phyloP scores from a whole-genome alignment of 2,888 invertebrate genomes.

The Rapana venosa region DNA sequence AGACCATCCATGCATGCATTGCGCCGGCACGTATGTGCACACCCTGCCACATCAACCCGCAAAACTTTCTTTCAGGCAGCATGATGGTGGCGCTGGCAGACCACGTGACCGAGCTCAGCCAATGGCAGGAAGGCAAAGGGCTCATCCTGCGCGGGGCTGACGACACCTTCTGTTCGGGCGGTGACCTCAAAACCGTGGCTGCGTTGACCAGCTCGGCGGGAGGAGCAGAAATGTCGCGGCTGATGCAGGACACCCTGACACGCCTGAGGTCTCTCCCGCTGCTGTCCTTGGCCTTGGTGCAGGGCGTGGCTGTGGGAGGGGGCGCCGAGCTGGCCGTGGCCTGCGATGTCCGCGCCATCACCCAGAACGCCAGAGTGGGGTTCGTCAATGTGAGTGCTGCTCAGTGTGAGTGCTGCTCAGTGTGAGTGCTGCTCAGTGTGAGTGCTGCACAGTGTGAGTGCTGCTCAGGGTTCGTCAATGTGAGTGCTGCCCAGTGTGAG shows the following conservation, averaged over 20 bases:
- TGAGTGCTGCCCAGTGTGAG: background rate
- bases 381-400: conserved; percentile 77
- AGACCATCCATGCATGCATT: background rate
- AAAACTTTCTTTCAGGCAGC: conserved; percentile 74
- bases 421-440: conserved; percentile 70
- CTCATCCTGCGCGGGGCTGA: conserved; percentile 79
- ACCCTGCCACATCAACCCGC: no score
- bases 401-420: background rate
- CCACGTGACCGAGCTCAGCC: conserved; percentile 78
- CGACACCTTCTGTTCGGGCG: conserved; percentile 81
- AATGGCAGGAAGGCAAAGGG: conserved; percentile 79
- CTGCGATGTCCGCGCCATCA: conserved; percentile 80
- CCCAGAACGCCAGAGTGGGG: conserved; percentile 76
- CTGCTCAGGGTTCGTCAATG: background rate
- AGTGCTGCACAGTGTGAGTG: conserved; percentile 38
- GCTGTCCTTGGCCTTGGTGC: conserved; percentile 79
- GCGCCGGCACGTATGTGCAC: no score
- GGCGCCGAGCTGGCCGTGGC: conserved; percentile 81
- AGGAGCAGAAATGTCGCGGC: conserved; percentile 78
- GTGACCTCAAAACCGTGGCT: conserved; percentile 79
- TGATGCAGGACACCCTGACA: conserved; percentile 79
- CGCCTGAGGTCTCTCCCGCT: conserved; percentile 79
- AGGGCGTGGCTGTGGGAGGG: conserved; percentile 81
- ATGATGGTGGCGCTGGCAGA: conserved; percentile 81
- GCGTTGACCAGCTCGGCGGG: conserved; percentile 69